Conservation (phyloP, 2,113 vertebrate genomes). For the Australoheros scitulus region DNA sequence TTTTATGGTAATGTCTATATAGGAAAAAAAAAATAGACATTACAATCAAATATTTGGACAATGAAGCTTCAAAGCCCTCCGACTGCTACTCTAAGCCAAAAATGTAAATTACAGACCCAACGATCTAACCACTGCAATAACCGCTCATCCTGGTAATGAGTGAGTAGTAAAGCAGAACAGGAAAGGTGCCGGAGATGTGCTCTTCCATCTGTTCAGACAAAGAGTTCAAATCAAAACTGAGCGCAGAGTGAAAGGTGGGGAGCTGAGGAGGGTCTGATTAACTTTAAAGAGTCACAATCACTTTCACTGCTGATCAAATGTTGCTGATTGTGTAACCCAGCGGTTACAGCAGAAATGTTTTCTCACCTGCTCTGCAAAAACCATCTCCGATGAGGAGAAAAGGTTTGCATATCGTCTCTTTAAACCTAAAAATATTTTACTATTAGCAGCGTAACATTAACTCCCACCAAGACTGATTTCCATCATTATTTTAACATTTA, state of each 20-base stretch:
- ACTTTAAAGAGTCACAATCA: neutral
- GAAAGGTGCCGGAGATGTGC: neutral
- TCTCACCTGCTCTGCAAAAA: constrained; percentile 7
- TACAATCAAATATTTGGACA: neutral
- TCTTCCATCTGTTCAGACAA: too few relatives aligned
- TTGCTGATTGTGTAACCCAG: neutral
- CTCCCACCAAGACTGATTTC: neutral
- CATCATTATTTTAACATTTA: neutral
- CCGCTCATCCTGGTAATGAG: neutral
- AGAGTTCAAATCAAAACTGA: too few relatives aligned
- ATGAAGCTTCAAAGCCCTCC: neutral
- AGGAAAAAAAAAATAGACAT: neutral
- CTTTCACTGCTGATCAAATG: neutral
- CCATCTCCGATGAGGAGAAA: neutral
- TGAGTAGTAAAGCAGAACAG: neutral
- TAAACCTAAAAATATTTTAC: neutral
- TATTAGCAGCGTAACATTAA: neutral
- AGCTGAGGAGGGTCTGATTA: neutral
- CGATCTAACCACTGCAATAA: neutral
- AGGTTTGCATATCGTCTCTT: neutral
- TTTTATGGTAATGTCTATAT: neutral
- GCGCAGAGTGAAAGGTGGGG: neutral
- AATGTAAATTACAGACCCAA: neutral
- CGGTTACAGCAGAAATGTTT: neutral
- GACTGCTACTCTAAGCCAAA: neutral